Percentiles rank a stretch among this genome's conserved stretches.
Conservation (phyloP, 2,888 invertebrate genomes). For the Empis stercorea region DNA sequence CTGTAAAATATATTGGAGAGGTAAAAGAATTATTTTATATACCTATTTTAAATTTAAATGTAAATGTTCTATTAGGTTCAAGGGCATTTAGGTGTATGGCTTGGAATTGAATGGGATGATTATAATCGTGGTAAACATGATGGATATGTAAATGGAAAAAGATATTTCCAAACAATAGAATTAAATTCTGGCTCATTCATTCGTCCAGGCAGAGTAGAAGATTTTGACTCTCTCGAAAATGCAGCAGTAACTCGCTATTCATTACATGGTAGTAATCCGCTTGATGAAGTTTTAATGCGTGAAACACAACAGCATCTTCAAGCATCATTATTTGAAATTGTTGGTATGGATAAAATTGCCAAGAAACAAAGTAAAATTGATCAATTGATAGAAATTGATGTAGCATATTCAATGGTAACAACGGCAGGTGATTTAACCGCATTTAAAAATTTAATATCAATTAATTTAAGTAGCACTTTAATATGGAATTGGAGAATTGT, state of each 20-base stretch:
- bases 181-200: slow-evolving; percentile 84
- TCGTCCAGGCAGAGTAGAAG: slow-evolving; percentile 63
- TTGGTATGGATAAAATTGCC: slow-evolving; percentile 77
- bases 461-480: slow-evolving; percentile 31
- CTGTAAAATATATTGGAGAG: slow-evolving; percentile 65
- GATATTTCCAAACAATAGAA: slow-evolving; percentile 67
- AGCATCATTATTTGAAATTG: slow-evolving; percentile 73
- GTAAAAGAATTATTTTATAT: no score
- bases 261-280: slow-evolving; percentile 36
- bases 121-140: slow-evolving; percentile 80
- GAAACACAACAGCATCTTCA: slow-evolving; percentile 59
- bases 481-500: slow-evolving; percentile 35
- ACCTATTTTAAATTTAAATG: no score
- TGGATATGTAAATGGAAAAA: slow-evolving; percentile 66
- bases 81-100: slow-evolving; percentile 63
- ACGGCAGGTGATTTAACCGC: slow-evolving; percentile 51
- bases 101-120: slow-evolving; percentile 97
- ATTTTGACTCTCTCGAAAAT: slow-evolving; percentile 56
- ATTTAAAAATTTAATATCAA: slow-evolving; percentile 24
- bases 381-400: slow-evolving; percentile 29
- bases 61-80: slow-evolving; percentile 35
- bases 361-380: slow-evolving; percentile 41
- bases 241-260: slow-evolving; percentile 60
- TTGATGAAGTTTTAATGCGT: slow-evolving; percentile 47
- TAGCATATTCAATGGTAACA: slow-evolving; percentile 40